Evolutionary conservation across 2,888 invertebrate species (phyloP).

Genomic region (Dicranocentrus wangi): DNA sequence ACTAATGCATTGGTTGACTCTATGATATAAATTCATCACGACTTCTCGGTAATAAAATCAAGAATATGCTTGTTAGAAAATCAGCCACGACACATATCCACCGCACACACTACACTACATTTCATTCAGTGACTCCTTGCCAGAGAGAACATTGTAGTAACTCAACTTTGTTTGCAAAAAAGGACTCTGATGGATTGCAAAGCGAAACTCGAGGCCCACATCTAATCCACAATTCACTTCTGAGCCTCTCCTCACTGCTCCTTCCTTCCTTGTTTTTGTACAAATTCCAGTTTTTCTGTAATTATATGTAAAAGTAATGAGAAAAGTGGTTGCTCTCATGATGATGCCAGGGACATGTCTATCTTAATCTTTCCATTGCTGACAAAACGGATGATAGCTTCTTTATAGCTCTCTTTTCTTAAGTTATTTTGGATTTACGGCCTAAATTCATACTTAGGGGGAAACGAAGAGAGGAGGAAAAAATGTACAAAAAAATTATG

Average conservation of each 20-base stretch:
- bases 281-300: conserved; percentile 19
- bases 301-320: conserved; percentile 37
- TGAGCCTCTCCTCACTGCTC: neutral
- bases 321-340: conserved; percentile 37
- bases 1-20: neutral
- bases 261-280: conserved; percentile 16
- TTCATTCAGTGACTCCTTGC: no score
- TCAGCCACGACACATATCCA: no score
- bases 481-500: conserved; percentile 38
- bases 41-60: conserved; percentile 22
- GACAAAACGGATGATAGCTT: conserved; percentile 56
- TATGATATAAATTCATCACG: conserved; percentile 37
- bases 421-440: conserved; percentile 46
- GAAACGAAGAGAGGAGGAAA: conserved; percentile 10
- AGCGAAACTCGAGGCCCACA: neutral
- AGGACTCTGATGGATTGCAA: conserved; percentile 20
- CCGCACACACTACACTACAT: no score
- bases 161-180: neutral
- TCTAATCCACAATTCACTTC: neutral
- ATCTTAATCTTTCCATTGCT: conserved; percentile 59
- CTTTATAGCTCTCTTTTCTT: conserved; percentile 42
- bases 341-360: conserved; percentile 58
- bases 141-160: neutral
- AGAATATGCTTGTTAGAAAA: conserved; percentile 15
- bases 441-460: conserved; percentile 43